Evolutionary conservation across 2,113 vertebrate genomes (phyloP).

Genomic region (Haemorhous mexicanus): DNA sequence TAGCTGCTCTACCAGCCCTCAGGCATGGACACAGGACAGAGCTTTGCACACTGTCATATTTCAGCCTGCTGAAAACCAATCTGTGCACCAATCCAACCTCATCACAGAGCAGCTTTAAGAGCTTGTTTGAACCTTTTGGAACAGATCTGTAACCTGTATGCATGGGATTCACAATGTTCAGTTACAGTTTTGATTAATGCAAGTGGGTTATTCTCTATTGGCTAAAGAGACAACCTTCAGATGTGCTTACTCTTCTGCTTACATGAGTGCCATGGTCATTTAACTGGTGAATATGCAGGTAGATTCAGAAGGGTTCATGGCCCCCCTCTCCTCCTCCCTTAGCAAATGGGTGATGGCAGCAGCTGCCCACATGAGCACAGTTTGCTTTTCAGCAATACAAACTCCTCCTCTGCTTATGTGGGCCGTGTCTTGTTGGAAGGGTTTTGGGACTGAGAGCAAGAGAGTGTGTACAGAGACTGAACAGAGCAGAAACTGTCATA

Average conservation of each 20-base stretch:
- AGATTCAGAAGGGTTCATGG: neutral
- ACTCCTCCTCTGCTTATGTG: neutral
- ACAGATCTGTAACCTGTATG: neutral
- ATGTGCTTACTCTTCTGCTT: neutral
- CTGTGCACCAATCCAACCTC: neutral
- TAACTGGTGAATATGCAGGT: neutral
- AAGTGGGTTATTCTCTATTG: neutral
- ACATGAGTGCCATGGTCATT: neutral
- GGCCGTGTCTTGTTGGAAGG: neutral
- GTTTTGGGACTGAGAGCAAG: neutral
- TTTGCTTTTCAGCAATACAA: neutral
- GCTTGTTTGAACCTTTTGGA: neutral
- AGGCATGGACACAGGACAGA: neutral
- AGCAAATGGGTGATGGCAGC: neutral
- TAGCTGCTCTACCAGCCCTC: neutral
- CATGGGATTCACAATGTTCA: neutral
- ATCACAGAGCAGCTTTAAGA: neutral
- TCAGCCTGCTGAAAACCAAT: neutral
- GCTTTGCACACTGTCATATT: neutral
- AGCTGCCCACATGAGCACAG: neutral
- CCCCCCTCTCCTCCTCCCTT: neutral
- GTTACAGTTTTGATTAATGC: neutral
- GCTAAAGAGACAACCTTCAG: neutral
- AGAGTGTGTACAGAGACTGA: neutral
- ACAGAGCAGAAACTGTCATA: neutral